A percentile compares a stretch with the other conserved stretches of the same genome.
phyloP scores from a whole-genome alignment of 2,888 invertebrate genomes.

The Syrphus vitripennis region DNA sequence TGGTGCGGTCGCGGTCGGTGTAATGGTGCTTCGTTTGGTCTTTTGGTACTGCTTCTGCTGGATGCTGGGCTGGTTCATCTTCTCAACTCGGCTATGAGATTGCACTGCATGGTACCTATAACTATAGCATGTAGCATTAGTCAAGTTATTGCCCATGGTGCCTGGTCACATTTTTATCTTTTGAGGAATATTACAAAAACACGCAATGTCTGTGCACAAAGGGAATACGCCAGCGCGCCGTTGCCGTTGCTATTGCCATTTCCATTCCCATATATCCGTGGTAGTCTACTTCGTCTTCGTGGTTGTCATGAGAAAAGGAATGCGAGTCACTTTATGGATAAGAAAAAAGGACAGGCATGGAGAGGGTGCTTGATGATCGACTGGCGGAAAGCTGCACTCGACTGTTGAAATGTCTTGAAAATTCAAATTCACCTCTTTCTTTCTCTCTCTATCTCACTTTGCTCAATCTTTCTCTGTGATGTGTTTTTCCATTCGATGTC shows the following conservation, averaged over 20 bases:
- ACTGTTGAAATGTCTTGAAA: slow-evolving; percentile 50
- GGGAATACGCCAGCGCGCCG: slow-evolving; percentile 61
- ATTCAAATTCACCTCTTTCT: slow-evolving; percentile 18
- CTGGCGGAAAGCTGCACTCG: slow-evolving; percentile 51
- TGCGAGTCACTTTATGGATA: slow-evolving; percentile 59
- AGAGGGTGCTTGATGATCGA: slow-evolving; percentile 35
- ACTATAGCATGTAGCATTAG: slow-evolving; percentile 70
- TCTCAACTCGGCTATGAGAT: slow-evolving; percentile 30
- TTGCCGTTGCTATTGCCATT: slow-evolving; percentile 22
- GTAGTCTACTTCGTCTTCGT: slow-evolving; percentile 33
- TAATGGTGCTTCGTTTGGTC: background rate
- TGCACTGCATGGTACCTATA: slow-evolving; percentile 62
- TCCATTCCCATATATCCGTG: slow-evolving; percentile 11
- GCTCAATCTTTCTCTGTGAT: background rate
- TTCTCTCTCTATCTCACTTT: background rate
- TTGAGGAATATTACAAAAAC: slow-evolving; percentile 81
- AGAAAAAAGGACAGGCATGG: slow-evolving; percentile 13
- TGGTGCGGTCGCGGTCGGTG: background rate
- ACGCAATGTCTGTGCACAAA: slow-evolving; percentile 78
- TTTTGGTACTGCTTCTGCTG: slow-evolving; percentile 3
- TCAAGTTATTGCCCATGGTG: slow-evolving; percentile 74
- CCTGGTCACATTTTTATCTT: slow-evolving; percentile 80
- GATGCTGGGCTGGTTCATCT: slow-evolving; percentile 39
- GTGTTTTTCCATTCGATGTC: background rate
- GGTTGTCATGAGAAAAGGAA: slow-evolving; percentile 66